Evolutionary conservation across 2,113 vertebrate genomes (phyloP).

Genomic region (Merops nubicus): DNA sequence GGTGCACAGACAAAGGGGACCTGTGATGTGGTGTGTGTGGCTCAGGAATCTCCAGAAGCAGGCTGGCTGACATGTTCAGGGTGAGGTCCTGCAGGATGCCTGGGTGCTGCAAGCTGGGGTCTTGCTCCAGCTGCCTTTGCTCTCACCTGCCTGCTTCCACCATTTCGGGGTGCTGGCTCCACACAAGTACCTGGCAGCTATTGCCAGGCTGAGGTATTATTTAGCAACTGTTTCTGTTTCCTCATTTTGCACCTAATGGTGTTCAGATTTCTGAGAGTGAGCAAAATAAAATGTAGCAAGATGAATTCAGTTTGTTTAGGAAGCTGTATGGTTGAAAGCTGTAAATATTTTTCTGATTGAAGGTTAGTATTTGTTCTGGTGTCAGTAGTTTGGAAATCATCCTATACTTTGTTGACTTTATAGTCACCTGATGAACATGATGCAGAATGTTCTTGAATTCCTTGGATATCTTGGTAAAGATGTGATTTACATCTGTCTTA

Average conservation of each 20-base stretch:
- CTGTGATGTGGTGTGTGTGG: not conserved
- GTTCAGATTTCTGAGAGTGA: not conserved
- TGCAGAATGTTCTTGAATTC: not conserved
- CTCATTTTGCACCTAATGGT: not conserved
- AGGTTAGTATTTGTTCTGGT: slow-evolving; percentile 25
- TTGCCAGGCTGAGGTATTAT: not conserved
- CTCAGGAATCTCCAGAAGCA: not conserved
- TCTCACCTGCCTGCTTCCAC: not conserved
- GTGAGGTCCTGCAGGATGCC: not conserved
- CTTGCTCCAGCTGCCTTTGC: not conserved
- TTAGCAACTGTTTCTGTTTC: not conserved
- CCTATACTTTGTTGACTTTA: slow-evolving; percentile 15
- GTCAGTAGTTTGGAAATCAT: slow-evolving; percentile 44
- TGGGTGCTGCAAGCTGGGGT: not conserved
- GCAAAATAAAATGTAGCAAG: not conserved
- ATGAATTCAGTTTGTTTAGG: not conserved
- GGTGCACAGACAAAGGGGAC: not conserved
- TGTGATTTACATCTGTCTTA: not conserved
- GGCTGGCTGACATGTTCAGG: not conserved
- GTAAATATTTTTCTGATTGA: slow-evolving; percentile 9
- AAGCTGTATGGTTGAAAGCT: slow-evolving; percentile 12
- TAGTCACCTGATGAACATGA: not conserved
- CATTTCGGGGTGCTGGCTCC: not conserved
- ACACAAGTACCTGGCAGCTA: not conserved
- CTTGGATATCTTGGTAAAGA: not conserved